Evolutionary conservation across 2,888 invertebrate species (phyloP), one percentile per base, ranked within the genome.

Genomic region (Operophtera brumata): DNA sequence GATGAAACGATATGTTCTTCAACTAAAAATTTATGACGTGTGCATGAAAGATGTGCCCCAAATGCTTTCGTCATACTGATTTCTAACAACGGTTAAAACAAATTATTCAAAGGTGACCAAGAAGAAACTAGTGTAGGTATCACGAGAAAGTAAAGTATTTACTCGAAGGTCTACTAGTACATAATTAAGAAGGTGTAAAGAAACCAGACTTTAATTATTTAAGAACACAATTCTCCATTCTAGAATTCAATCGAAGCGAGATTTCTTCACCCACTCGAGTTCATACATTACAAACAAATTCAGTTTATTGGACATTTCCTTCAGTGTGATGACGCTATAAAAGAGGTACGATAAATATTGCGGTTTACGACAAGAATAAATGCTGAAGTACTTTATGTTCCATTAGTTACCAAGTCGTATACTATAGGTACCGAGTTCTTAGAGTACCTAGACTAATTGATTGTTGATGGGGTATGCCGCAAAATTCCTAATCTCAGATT

Each of bases 331-430:
- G 65, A 57, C 56, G 56, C 54, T 59, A 55, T 72, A 61, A 74
- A 71, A 69, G 46, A 59, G 64, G 63, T 64, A 70, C 57, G 64
- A 65, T 59, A 47, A 57, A 68, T 65, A 65, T 65, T 69, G 61
- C 49, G 56, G 57, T 64, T 64, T 59, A 57, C 49, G 54, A 57
- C 56, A 56, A 12, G 39, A 55, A 60, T 62, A 58, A 59, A 61
- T 54, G 30, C 41, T 42, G 30, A 56, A 35, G 44, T 52, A 43
- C 54, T 43, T 53, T 46, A 56, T 53, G 50, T 47, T 53, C 54
- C 53, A 57, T 58, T 56, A 58, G 49, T 47, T 43, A 34, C 47
- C 28, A 34, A 37, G 42, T 43, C 51, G 28, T 56, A 44, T 51
- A 55, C 4, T 20, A 4, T 20, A 32, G 44, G 50, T 39, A 43